phyloP scores from a whole-genome alignment of 1,140 invertebrate species.

The Brachionus paranguensis region DNA sequence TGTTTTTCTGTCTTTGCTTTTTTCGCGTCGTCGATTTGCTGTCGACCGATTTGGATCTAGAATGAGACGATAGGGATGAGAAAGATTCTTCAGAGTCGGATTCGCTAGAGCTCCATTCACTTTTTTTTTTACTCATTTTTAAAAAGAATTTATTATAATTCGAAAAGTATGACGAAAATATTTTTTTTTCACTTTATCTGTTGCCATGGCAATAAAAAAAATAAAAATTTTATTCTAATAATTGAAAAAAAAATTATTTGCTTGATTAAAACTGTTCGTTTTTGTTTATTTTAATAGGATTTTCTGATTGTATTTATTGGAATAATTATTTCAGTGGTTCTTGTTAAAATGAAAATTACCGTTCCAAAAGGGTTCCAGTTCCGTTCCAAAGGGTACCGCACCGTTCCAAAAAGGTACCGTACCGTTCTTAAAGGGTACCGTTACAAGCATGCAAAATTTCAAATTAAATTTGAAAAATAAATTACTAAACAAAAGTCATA shows the following conservation, averaged over 20 bases:
- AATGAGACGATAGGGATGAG: neutral
- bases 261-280: neutral
- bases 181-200: neutral
- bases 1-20: neutral
- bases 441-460: too few species aligned
- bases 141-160: neutral
- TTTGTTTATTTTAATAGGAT: too few species aligned
- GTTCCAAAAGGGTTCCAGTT: too few species aligned
- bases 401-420: too few species aligned
- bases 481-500: too few species aligned
- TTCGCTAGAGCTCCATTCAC: neutral
- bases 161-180: neutral
- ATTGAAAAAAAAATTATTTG: neutral
- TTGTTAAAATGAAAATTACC: too few species aligned
- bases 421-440: too few species aligned
- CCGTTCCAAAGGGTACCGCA: too few species aligned
- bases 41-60: neutral
- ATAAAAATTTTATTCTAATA: neutral
- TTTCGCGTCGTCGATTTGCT: neutral
- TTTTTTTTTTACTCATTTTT: slow-evolving; percentile 4
- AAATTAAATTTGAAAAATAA: too few species aligned
- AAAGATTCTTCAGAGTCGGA: neutral
- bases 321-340: too few species aligned
- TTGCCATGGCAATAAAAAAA: neutral
- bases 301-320: too few species aligned